Evolutionary conservation across 1,140 invertebrate genomes (phyloP).

Genomic region (Linepithema humile): DNA sequence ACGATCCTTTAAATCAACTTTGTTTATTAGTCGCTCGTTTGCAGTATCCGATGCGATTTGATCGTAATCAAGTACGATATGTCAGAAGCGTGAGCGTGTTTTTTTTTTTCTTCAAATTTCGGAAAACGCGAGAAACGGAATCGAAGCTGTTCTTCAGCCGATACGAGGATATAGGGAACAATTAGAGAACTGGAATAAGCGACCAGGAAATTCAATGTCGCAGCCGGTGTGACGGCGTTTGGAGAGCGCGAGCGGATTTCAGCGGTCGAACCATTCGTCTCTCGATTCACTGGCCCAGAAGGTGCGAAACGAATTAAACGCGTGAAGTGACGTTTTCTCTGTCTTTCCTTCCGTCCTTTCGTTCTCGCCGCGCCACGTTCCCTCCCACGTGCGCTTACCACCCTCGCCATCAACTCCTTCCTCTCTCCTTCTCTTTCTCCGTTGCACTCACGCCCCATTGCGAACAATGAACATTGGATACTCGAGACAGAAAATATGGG

Average conservation of each 20-base stretch:
- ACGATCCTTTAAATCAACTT: neutral
- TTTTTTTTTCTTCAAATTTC: neutral
- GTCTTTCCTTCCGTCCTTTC: slow-evolving; percentile 24
- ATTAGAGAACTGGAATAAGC: slow-evolving; percentile 29
- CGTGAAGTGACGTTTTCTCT: slow-evolving; percentile 56
- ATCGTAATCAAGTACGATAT: neutral
- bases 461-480: slow-evolving; percentile 73
- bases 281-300: slow-evolving; percentile 70
- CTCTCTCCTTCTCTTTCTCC: neutral
- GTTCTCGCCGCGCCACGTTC: neutral
- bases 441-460: slow-evolving; percentile 15
- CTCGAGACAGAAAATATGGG: slow-evolving; percentile 74
- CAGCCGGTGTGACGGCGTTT: slow-evolving; percentile 32
- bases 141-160: neutral
- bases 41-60: neutral
- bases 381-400: neutral
- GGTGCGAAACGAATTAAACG: slow-evolving; percentile 76
- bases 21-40: neutral
- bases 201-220: slow-evolving; percentile 43
- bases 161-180: neutral
- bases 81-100: neutral
- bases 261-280: slow-evolving; percentile 63
- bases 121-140: neutral
- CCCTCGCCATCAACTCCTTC: slow-evolving; percentile 22
- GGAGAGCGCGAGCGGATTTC: slow-evolving; percentile 60